A percentile compares a stretch with the other conserved stretches of the same genome.
Conservation (phyloP, 2,888 invertebrate genomes). For the Uloborus plumipes region DNA sequence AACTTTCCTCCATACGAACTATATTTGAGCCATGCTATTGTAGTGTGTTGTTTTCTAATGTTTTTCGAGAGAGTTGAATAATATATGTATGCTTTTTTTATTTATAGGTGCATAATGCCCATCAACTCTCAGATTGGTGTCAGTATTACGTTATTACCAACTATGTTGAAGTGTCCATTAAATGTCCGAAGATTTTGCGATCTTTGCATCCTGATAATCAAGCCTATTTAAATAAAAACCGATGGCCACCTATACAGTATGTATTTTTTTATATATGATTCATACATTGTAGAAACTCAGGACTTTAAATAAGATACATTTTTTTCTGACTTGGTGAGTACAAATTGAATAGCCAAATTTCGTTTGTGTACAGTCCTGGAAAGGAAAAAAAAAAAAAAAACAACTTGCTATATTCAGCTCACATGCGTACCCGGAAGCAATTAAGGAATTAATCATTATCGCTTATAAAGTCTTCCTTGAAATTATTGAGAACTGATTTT, state of each 20-base stretch:
- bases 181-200: constrained; percentile 82
- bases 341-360: too few species aligned
- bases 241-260: constrained; percentile 95
- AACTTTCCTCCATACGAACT: too few species aligned
- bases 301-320: not conserved
- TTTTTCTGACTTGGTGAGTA: not conserved
- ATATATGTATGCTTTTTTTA: too few species aligned
- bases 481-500: too few species aligned
- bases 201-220: constrained; percentile 88
- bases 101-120: constrained; percentile 88
- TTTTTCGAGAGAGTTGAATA: too few species aligned
- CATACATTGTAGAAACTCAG: not conserved
- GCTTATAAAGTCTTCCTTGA: too few species aligned
- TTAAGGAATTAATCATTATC: too few species aligned
- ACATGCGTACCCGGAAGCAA: too few species aligned
- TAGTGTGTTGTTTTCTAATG: too few species aligned
- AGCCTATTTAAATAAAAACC: constrained; percentile 88
- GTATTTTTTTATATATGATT: constrained; percentile 52
- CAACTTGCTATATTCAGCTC: too few species aligned
- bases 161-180: constrained; percentile 90
- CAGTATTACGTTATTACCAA: constrained; percentile 92
- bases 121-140: constrained; percentile 92
- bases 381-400: not conserved
- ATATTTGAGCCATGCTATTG: too few species aligned
- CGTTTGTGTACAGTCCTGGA: too few species aligned